Base-by-base conservation (phyloP, 2,113 vertebrate species). In the Caranx melampygus region DNA sequence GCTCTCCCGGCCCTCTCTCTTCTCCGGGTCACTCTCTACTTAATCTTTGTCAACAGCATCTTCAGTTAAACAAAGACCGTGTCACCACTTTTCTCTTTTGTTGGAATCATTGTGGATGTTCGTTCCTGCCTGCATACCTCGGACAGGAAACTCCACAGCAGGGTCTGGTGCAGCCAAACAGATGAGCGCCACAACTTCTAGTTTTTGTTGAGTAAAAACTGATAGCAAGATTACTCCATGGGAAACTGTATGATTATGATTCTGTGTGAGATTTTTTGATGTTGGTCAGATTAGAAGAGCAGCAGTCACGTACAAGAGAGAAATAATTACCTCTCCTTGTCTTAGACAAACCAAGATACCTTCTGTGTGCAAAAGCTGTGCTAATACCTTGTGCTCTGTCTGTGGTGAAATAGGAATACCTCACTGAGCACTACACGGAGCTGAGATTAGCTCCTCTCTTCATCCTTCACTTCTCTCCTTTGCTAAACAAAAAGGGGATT, bases 1-100 rank as follows among this genome's bases (percentile, higher is more conserved):
- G 13, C 61, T 54, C 33, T 49, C 34, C 37, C 16, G 3, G 21
- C 47, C 55, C 21, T 12, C 44, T 20, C 49, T 14, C 65, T 35
- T 72, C 64, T 85, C 64, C 0, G 55, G 71, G 77, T 80, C 37
- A 72, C 64, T 75, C 49, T 1, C 21, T 40, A 7, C 62, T 86
- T 79, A 77, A 81, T 87, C 75, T 89, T 63, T 57, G 33, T n/a
- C 44, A 79, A 82, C 78, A 54, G 72, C n/a, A 33, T 76, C 45
- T 70, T 83, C 74, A 77, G 88, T 87, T 75, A 76, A 73, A 58
- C 67, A 75, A 74, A 59, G 18, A 49, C 42, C 37, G 72, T 70
- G 82, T 88, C 60, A 31, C 78, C 35, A n/a, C 64, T 52, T 31
- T 21, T 66, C n/a, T 75, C 21, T 66, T 49, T 68, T 34, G 34